Base-by-base conservation (phyloP, 2,797 vertebrate species). In the Botia almorhae region DNA sequence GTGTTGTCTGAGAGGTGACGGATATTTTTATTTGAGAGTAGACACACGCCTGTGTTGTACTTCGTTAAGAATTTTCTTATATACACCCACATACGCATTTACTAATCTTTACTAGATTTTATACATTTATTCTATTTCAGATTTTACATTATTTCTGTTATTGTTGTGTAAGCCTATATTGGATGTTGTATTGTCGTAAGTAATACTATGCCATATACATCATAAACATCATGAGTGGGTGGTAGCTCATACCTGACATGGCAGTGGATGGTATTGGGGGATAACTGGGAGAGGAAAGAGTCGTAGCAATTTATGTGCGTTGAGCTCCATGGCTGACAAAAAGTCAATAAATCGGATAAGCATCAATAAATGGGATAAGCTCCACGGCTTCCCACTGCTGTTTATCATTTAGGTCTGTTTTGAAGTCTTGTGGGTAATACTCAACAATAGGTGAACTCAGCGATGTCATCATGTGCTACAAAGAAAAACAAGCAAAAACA, bases 301-400 rank as follows among this genome's bases (percentile, higher is more conserved):
- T 67, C 2, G 65, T 95, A 98, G 10, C 88, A 99, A 84, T 43
- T 89, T 90, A 19, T 92, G 85, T 76, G 93, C 95, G 88, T 90
- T 96, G 10, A 90, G 82, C 2, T 96, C 95, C 97, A 99, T 99
- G n/a, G 97, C 97, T 85, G 96, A 94, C 74, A 99, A 93, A 26
- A 26, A 26, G 23, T 26, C 23, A 26, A 26, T 26, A 26, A 26
- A 94, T 82, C 93, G 91, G 19, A 91, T 95, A 88, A 99, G 84
- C 98, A 83, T 99, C 96, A 82, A 99, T 98, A 88, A 99, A 99
- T 0, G 98, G 98, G 86, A 99, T 98, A 83, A 99, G 93, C 11
- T 99, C 98, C 73, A 99, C 97, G n/a, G 98, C 98, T 90, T 99
- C 98, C 98, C 98, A 99, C 74, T 99, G 98, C 86, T 98, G 97